Base-by-base conservation (phyloP, 2,113 vertebrate genomes). In the Gymnarchus niloticus region DNA sequence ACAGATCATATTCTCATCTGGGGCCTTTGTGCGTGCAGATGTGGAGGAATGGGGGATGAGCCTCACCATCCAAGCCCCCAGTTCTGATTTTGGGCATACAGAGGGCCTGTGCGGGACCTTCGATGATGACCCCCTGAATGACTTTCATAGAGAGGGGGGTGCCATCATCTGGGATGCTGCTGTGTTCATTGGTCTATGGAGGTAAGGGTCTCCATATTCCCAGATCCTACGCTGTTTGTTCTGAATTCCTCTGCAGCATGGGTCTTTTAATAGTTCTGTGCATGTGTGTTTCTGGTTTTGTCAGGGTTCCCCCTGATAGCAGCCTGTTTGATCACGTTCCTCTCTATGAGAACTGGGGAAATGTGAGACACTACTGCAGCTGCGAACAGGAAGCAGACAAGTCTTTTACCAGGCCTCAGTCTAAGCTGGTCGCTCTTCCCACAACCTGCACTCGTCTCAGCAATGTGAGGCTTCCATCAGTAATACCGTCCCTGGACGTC, bases 31-130 rank as follows among this genome's bases (percentile, higher is more conserved):
- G 83, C 95, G 96, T 54, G 96, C 95, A 0, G 96, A 98, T 86
- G 94, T 98, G 65, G 95, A 95, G 1, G 91, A 93, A 73, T 98
- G 96, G 97, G 97, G 97, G 48, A 96, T 99, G 95, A 99, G 96
- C 91, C 88, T 98, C 88, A 98, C 96, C 0, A 88, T 98, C 59
- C 93, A 96, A 88, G 95, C 95, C 1, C 95, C 96, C 25, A 87
- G 95, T 86, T 91, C 93, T 0, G 96, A 98, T 90, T 92, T 93
- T 86, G 88, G 88, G 48, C 95, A 95, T 83, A 98, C 96, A 0
- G 0, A 95, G 86, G 97, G 98, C 54, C 94, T 98, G 80, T 98
- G 97, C 87, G 97, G 97, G 83, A 97, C 94, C 7, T 98, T 95
- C 85, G 96, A 99, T 10, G 95, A 95, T 88, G 92, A 87, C 61